Base-by-base conservation (phyloP, 2,113 vertebrate genomes). In the Mormyrus lacerda region DNA sequence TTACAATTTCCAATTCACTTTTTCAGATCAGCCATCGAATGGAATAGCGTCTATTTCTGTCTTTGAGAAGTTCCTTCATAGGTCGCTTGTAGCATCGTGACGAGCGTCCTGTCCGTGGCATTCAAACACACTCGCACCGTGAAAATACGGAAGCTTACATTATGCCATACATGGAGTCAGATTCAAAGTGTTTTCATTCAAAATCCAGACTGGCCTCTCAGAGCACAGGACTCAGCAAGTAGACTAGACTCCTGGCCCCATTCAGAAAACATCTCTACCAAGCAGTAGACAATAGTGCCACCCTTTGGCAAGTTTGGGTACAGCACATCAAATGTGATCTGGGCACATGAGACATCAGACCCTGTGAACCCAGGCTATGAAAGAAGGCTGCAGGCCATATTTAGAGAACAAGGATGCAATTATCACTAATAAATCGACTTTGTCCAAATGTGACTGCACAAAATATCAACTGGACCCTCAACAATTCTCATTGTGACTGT, bases 251-350 rank as follows among this genome's bases (percentile, higher is more conserved):
- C 39, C 47, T 11, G 44, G 4, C 17, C 69, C 89, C 90, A 87
- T 90, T 89, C 73, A 91, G 65, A 89, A 89, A 89, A 45, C 24
- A 27, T 1, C 4, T 35, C 42, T 45, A 4, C 73, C 27, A 89
- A 87, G 50, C 53, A 31, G 73, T 45, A 61, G 31, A 88, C 89
- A 92, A 91, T 51, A 91, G 90, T 90, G 89, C 90, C 92, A 90
- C 61, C 90, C 24, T 4, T 31, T 88, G 92, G 87, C 11, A 39
- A 87, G 31, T 19, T 19, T 50, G 21, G 35, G 39, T 44, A 83
- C 35, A 44, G 44, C 79, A 45, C 44, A 83, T 0, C 19, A 42
- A 83, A 83, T 83, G 35, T 83, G 39, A 83, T 45, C 73, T 79
- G 73, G 24, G 8, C n/a, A 27, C 58, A 65, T 9, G 27, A 65